Evolutionary conservation across 1,140 invertebrate species (phyloP).

Genomic region (Psilanteris sp.): DNA sequence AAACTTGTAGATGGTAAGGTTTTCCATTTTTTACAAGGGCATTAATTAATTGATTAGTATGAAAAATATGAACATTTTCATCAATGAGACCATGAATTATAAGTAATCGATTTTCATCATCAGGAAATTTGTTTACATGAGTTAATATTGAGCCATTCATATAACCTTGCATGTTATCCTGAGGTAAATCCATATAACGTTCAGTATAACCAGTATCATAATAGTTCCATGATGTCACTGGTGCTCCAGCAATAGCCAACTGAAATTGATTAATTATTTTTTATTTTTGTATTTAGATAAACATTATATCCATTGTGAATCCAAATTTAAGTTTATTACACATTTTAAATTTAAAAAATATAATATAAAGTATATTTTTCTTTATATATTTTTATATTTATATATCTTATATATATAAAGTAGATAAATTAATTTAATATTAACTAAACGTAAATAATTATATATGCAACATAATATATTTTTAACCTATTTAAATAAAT

Average conservation of each 20-base stretch:
- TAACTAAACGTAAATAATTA: no score
- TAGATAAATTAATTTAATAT: no score
- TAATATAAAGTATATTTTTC: no score
- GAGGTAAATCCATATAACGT: conserved; percentile 96
- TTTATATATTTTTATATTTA: no score
- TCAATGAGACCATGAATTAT: conserved; percentile 99
- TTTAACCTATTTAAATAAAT: no score
- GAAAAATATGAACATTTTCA: conserved; percentile 99
- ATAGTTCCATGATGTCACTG: conserved; percentile 97
- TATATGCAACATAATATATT: no score
- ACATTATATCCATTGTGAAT: no score
- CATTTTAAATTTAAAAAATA: no score
- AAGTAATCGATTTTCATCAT: conserved; percentile 95
- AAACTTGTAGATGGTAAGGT: conserved; percentile 93
- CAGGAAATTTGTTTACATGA: conserved; percentile 92
- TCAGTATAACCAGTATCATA: conserved; percentile 98
- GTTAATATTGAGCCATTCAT: conserved; percentile 87
- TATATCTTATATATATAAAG: no score
- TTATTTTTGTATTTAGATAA: no score
- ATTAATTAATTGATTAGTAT: conserved; percentile 95
- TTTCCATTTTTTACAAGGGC: conserved; percentile 95
- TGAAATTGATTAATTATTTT: conserved; percentile 59
- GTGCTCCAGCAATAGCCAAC: conserved; percentile 95
- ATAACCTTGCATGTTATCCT: conserved; percentile 89
- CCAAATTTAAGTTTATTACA: no score